phyloP scores from a whole-genome alignment of 2,888 invertebrate species.

The Platycheirus rosarum region DNA sequence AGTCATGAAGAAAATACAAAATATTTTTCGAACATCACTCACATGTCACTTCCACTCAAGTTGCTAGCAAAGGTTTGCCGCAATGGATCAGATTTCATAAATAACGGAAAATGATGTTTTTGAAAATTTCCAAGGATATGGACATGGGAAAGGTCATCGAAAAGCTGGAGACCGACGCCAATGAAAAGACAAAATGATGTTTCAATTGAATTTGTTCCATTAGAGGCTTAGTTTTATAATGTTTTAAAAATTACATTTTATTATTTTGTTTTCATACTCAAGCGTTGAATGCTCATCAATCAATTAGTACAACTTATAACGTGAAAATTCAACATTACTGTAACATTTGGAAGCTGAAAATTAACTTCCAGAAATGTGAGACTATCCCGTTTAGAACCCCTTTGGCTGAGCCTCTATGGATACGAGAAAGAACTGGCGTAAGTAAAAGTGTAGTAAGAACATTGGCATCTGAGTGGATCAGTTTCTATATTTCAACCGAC shows the following conservation, averaged over 20 bases:
- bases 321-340: no score
- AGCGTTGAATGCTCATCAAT: conserved; percentile 26
- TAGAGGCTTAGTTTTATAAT: conserved; percentile 41
- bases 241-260: conserved; percentile 13
- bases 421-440: no score
- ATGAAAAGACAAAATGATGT: conserved; percentile 83
- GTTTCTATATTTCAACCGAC: no score
- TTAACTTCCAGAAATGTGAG: no score
- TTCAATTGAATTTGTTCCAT: not conserved
- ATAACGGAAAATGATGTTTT: conserved; percentile 87
- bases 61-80: conserved; percentile 89
- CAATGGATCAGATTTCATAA: conserved; percentile 89
- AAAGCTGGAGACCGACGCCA: conserved; percentile 87
- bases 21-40: conserved; percentile 89
- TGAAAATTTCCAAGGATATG: conserved; percentile 90
- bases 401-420: no score
- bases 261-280: conserved; percentile 20
- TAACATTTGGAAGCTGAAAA: no score
- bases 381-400: no score
- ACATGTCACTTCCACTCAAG: conserved; percentile 87
- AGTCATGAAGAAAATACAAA: conserved; percentile 89
- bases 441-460: no score
- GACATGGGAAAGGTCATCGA: conserved; percentile 87
- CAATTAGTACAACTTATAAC: conserved; percentile 47
- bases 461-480: no score